Evolutionary conservation across 2,888 invertebrate species (phyloP).

Genomic region (Adelphocoris suturalis): DNA sequence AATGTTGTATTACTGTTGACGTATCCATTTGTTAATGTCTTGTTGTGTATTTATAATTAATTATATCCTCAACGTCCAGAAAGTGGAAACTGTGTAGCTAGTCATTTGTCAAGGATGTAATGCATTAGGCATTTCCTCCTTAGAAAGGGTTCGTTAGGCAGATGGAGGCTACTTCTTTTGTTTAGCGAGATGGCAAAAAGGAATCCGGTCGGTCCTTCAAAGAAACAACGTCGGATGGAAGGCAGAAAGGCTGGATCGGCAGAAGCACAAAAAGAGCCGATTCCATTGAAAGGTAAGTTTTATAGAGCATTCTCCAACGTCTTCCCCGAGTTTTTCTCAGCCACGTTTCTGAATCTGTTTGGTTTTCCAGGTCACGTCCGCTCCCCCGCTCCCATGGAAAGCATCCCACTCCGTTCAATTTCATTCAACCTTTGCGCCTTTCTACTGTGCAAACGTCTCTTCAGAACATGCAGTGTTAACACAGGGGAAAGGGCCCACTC

Average conservation of each 20-base stretch:
- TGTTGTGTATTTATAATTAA: too few species aligned
- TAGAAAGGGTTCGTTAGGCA: conserved; percentile 9
- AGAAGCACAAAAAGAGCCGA: conserved; percentile 15
- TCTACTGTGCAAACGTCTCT: neutral
- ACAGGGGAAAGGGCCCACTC: neutral
- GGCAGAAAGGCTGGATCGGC: conserved; percentile 34
- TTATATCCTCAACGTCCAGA: too few species aligned
- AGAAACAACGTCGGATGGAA: neutral
- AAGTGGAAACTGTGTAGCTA: too few species aligned
- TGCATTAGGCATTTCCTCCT: neutral
- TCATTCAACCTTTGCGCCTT: conserved; percentile 34
- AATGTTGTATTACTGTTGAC: too few species aligned
- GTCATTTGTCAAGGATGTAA: neutral
- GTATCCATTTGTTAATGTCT: too few species aligned
- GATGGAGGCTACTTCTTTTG: conserved; percentile 21
- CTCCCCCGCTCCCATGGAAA: neutral
- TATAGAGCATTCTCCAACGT: conserved; percentile 41
- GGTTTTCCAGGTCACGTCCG: conserved; percentile 57
- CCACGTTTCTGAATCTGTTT: conserved; percentile 52
- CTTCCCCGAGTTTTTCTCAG: conserved; percentile 28
- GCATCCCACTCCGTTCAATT: conserved; percentile 28
- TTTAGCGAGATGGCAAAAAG: conserved; percentile 15
- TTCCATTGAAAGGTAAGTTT: conserved; percentile 62
- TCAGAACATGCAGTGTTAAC: conserved; percentile 11
- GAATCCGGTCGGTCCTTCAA: neutral